Conservation (phyloP, 2,113 vertebrate genomes). For the Mustelus asterias region DNA sequence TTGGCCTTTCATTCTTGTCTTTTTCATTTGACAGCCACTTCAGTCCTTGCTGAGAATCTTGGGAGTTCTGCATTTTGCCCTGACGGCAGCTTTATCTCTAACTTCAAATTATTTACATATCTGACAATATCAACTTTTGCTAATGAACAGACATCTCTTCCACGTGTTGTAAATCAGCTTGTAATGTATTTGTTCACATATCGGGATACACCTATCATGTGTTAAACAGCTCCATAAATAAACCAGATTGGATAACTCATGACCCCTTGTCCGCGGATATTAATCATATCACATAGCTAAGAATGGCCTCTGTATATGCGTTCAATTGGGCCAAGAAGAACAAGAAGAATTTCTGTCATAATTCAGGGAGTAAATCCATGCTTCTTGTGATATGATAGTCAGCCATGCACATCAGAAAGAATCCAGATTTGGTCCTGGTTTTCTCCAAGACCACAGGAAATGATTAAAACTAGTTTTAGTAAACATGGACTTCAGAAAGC, state of each 20-base stretch:
- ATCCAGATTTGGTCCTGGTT: background rate
- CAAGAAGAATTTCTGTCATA: background rate
- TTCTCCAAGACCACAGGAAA: background rate
- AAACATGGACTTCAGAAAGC: background rate
- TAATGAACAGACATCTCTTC: conserved; percentile 19
- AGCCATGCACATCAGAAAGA: background rate
- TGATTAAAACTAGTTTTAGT: background rate
- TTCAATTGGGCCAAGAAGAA: background rate
- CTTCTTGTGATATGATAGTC: background rate
- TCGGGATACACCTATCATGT: background rate
- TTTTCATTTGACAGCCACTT: background rate
- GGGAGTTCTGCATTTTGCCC: background rate
- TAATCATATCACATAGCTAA: background rate
- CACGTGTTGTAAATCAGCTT: background rate
- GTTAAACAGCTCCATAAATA: conserved; percentile 20
- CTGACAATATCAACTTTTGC: conserved; percentile 16
- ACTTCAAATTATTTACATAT: background rate
- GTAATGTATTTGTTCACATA: background rate
- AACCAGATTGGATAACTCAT: background rate
- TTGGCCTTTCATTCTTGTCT: background rate
- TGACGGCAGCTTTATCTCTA: background rate
- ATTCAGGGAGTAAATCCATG: background rate
- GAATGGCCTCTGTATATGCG: background rate
- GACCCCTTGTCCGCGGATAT: background rate
- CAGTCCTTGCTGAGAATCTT: background rate